A percentile compares a stretch with the other conserved stretches of the same genome.
Conservation (phyloP, 2,113 vertebrate species). For the Hydropotes inermis region DNA sequence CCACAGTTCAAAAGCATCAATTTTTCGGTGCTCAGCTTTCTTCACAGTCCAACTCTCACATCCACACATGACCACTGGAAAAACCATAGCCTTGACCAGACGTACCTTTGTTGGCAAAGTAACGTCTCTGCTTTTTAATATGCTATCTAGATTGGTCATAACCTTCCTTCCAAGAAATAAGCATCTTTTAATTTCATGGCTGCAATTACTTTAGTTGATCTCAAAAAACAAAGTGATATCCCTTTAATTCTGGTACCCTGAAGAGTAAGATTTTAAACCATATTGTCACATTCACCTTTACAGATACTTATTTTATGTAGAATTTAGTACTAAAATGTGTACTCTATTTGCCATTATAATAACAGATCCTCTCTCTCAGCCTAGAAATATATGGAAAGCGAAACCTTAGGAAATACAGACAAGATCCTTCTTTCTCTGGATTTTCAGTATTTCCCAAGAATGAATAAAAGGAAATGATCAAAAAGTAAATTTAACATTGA, state of each 20-base stretch:
- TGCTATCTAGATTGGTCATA: no score
- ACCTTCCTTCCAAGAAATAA: no score
- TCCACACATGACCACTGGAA: no score
- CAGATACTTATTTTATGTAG: neutral
- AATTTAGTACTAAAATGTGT: neutral
- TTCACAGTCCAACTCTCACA: no score
- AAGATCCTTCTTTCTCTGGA: neutral
- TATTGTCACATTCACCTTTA: neutral
- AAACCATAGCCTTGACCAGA: no score
- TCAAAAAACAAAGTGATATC: neutral
- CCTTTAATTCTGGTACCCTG: neutral
- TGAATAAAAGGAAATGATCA: neutral
- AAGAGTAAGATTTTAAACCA: constrained; percentile 1
- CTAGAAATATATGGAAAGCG: neutral
- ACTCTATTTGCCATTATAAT: neutral
- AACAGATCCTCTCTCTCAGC: neutral
- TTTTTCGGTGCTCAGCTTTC: no score
- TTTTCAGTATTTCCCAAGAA: neutral
- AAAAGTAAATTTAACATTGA: neutral
- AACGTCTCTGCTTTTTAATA: no score
- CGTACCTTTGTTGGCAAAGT: no score
- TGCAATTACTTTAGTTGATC: neutral
- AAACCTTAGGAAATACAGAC: neutral
- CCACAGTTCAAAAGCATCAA: no score
- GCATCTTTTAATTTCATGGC: no score